Evolutionary conservation across 2,797 vertebrate species (phyloP).

Genomic region (Eleutherodactylus coqui): DNA sequence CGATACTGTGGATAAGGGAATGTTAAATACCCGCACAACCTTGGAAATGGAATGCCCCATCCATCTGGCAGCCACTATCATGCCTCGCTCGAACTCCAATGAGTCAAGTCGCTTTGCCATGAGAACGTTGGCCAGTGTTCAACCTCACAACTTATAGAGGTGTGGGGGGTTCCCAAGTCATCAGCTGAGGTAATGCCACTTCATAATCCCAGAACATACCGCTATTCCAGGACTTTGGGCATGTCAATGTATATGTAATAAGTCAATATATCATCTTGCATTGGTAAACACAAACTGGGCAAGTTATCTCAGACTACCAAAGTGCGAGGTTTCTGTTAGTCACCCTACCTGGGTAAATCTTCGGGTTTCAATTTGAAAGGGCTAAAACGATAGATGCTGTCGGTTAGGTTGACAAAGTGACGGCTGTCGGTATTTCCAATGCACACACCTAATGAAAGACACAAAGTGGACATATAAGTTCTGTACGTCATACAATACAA

Average conservation of each 20-base stretch:
- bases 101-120: too few species aligned
- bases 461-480: neutral
- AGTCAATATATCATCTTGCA: neutral
- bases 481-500: neutral
- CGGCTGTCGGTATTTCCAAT: conserved; percentile 91
- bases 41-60: too few species aligned
- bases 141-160: too few species aligned
- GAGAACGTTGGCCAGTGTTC: too few species aligned
- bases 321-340: neutral
- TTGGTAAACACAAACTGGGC: neutral
- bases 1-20: too few species aligned
- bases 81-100: too few species aligned
- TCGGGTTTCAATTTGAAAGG: conserved; percentile 79
- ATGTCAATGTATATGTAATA: neutral
- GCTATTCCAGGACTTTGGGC: too few species aligned
- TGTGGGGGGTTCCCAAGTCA: too few species aligned
- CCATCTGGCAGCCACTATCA: too few species aligned
- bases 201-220: too few species aligned
- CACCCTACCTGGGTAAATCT: conserved; percentile 80
- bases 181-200: too few species aligned
- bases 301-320: neutral
- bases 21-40: too few species aligned
- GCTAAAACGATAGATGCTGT: conserved; percentile 85
- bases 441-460: conserved; percentile 81
- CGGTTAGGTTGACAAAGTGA: conserved; percentile 84